These are phyloP conservation scores for Montipora sp. DNA, from an alignment of 64 coral and sea anemone species.

Conservation along the genomic window DNA sequence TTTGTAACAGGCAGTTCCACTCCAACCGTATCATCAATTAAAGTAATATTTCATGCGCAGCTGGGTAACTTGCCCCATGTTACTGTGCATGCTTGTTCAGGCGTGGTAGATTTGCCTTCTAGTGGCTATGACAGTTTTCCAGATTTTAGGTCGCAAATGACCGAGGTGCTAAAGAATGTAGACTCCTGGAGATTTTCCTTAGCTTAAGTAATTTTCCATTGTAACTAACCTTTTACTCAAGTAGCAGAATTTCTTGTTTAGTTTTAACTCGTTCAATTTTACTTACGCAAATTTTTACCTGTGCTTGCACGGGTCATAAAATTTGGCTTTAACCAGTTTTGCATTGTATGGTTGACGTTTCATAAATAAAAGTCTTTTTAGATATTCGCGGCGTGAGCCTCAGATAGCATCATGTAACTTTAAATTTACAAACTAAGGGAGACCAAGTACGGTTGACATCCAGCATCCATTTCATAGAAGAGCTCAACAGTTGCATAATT, in stretches of 20 bases:
- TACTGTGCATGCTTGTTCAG: not conserved
- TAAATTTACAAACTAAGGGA: no score
- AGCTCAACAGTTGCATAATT: constrained; percentile 16
- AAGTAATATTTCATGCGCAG: constrained; percentile 48
- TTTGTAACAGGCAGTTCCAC: constrained; percentile 25
- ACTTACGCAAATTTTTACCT: no score
- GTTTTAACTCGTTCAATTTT: no score
- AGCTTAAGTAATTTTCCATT: not conserved
- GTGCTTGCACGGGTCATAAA: no score
- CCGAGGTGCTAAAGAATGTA: not conserved
- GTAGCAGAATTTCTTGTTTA: no score
- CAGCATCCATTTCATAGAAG: not conserved
- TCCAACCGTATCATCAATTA: not conserved
- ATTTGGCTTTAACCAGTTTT: no score
- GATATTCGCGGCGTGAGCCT: no score
- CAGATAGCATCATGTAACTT: no score
- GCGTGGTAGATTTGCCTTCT: not conserved
- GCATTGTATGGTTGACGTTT: no score
- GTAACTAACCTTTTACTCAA: no score
- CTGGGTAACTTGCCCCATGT: constrained; percentile 33
- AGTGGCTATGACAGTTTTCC: not conserved
- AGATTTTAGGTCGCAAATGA: constrained; percentile 5
- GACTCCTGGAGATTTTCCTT: not conserved
- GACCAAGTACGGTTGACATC: no score
- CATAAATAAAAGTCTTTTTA: no score